These are phyloP conservation scores for Rattus norvegicus DNA, from an alignment of 2,113 vertebrate genomes.

Conservation along the genomic window GRCr8 NC_086039.1:16495001-16495500, in stretches of 20 bases:
- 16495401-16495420: too few relatives aligned
- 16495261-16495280: neutral
- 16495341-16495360: neutral
- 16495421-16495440: too few relatives aligned
- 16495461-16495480: too few relatives aligned
- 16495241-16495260: too few relatives aligned
- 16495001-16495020: too few relatives aligned
- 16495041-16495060: too few relatives aligned
- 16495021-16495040: too few relatives aligned
- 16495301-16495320: neutral
- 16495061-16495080: too few relatives aligned
- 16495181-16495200: neutral
- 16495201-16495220: neutral
- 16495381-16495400: neutral
- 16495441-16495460: too few relatives aligned
- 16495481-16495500: too few relatives aligned
- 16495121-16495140: neutral
- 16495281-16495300: neutral
- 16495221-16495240: neutral
- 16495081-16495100: too few relatives aligned
- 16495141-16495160: neutral
- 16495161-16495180: neutral
- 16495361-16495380: neutral
- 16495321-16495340: too few relatives aligned
- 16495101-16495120: neutral